A percentile compares a stretch with the other conserved stretches of the same genome.
Conservation (phyloP, 2,113 vertebrate genomes). For the Thamnophis sirtalis region DNA sequence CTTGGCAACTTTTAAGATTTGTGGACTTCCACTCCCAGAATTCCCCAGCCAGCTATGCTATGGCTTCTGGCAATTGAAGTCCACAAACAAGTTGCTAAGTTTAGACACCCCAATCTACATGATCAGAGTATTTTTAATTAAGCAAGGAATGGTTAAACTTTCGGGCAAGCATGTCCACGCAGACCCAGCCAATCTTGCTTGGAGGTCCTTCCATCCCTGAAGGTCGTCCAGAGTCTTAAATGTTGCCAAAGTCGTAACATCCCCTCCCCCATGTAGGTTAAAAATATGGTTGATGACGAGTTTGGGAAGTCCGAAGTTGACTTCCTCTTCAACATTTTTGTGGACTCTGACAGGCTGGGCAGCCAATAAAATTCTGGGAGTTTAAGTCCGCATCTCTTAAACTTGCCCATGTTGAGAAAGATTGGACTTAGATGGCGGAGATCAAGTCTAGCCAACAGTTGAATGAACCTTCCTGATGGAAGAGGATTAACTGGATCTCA, state of each 20-base stretch:
- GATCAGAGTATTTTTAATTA: not conserved
- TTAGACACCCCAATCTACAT: not conserved
- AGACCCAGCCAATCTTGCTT: not conserved
- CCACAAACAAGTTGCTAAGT: not conserved
- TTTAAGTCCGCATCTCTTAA: not conserved
- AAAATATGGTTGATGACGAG: not conserved
- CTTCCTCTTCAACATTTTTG: not conserved
- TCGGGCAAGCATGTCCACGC: not conserved
- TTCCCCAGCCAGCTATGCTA: no score
- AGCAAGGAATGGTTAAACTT: not conserved
- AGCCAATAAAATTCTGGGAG: not conserved
- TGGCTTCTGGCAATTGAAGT: not conserved
- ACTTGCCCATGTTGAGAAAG: not conserved
- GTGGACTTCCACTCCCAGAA: not conserved
- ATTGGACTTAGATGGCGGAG: not conserved
- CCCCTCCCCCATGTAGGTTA: accelerated
- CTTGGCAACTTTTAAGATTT: not conserved
- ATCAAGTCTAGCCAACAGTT: not conserved
- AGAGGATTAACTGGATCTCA: not conserved
- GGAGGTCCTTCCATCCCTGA: not conserved
- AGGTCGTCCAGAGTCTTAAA: no score
- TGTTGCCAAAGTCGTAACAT: not conserved
- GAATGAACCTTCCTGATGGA: not conserved
- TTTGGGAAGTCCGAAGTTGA: not conserved
- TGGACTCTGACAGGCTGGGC: not conserved